These are phyloP conservation scores for Okapia johnstoni DNA, from an alignment of 2,113 vertebrate species.

Conservation along the genomic window DNA sequence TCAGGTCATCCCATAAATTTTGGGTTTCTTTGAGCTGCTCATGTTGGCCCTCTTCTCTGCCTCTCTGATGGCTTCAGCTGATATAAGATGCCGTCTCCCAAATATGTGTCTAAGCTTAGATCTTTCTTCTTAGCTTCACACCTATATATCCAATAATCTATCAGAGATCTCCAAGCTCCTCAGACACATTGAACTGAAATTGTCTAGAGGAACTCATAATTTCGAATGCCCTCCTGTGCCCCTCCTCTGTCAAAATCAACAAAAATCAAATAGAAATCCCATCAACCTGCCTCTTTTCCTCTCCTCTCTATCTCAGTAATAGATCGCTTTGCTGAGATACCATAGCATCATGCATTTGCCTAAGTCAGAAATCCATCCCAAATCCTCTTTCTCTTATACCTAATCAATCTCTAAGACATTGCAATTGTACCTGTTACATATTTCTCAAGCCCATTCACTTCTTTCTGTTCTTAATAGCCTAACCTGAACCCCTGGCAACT, in stretches of 20 bases:
- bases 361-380: neutral
- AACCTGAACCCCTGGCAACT: neutral
- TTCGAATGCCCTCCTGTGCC: neutral
- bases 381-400: neutral
- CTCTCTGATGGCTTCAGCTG: neutral
- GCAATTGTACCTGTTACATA: neutral
- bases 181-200: neutral
- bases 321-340: neutral
- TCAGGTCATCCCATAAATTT: neutral
- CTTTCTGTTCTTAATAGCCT: neutral
- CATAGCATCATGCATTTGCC: neutral
- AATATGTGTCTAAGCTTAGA: neutral
- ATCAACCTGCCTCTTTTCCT: neutral
- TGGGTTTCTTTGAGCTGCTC: neutral
- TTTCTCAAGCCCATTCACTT: neutral
- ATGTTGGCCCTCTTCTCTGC: neutral
- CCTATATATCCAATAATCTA: neutral
- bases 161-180: neutral
- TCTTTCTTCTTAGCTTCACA: neutral
- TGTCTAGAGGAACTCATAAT: neutral
- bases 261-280: neutral
- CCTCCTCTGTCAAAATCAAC: neutral
- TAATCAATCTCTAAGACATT: neutral
- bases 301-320: neutral
- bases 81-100: neutral